Percentiles rank a stretch among this genome's conserved stretches.
Evolutionary conservation across 2,113 vertebrate genomes (phyloP).

Genomic region (Rostratula benghalensis): DNA sequence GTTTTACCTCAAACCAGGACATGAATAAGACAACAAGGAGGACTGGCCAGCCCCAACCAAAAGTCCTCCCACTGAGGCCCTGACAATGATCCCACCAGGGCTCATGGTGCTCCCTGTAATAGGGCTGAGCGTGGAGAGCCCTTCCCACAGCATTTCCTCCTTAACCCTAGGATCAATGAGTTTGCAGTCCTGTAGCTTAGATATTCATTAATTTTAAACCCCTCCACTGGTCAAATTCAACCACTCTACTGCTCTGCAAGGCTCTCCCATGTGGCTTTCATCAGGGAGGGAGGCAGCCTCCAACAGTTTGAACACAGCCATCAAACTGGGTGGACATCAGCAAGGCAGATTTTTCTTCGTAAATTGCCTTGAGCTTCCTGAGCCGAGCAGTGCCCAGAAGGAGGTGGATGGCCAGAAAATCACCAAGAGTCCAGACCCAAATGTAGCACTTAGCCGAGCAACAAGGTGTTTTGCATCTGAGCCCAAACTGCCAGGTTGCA

Average conservation of each 20-base stretch:
- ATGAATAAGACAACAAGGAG: not conserved
- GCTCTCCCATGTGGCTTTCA: accelerated
- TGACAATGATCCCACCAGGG: not conserved
- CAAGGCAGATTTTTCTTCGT: not conserved
- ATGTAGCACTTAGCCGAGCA: not conserved
- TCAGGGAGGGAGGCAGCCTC: not conserved
- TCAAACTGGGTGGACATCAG: not conserved
- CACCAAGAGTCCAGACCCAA: not conserved
- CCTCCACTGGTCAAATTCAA: not conserved
- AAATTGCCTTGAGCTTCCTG: not conserved
- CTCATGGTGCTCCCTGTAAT: not conserved
- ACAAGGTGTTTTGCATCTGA: not conserved
- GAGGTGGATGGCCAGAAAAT: not conserved
- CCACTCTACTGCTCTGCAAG: not conserved
- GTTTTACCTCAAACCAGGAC: no score
- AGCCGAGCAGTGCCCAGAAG: not conserved
- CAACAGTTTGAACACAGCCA: not conserved
- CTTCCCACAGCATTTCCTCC: not conserved
- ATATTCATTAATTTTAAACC: not conserved
- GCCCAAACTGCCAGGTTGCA: not conserved
- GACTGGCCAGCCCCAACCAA: not conserved
- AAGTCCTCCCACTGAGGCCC: not conserved
- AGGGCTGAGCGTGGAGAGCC: not conserved
- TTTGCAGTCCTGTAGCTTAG: not conserved
- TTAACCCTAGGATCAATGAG: not conserved